Base-by-base conservation (phyloP, 2,888 invertebrate species). In the Cylloceria caligata region DNA sequence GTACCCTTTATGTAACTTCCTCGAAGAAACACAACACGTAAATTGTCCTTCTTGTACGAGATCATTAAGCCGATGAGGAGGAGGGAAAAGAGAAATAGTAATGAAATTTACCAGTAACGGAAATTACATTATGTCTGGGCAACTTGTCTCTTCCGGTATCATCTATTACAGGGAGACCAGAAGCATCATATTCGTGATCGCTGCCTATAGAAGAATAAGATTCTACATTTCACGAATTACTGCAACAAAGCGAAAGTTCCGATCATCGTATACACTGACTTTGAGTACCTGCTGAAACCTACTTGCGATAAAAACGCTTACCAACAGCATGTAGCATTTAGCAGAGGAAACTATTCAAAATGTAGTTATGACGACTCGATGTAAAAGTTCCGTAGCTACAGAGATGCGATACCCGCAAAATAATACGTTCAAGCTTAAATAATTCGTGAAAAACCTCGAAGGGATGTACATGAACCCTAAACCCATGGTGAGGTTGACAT, bases 301-400 rank as follows among this genome's bases (percentile, higher is more conserved):
- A n/a, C n/a, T n/a, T n/a, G n/a, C n/a, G n/a, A n/a, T n/a, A n/a
- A 74, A 30, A 47, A 68, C 16, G 27, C 27, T 5, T 55, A 67
- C 42, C 68, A 78, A 21, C 62, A 67, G 19, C 88, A 88, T 80
- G 55, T 81, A 34, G 83, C 86, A 0, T 85, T 65, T 49, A 84
- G 84, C 67, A 65, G 86, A 21, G 86, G 81, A 1, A 86, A 86
- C 73, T 88, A 86, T 68, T 47, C 86, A 1, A 84, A 87, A 55
- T 88, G 87, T 73, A 69, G 67, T 9, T 86, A 78, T 52, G 82
- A 86, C 47, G 84, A 85, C 55, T 67, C 72, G 9, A 39, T 83
- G 27, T 86, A 84, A 19, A 13, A n/a, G 21, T 76, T 65, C 30
- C 30, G 68, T 21, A 49, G 39, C 39, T 6, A 39, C 39, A 39